Percentiles rank a stretch among this genome's conserved stretches.
phyloP scores from a whole-genome alignment of 2,888 invertebrate genomes.

The Agrochola lota region DNA sequence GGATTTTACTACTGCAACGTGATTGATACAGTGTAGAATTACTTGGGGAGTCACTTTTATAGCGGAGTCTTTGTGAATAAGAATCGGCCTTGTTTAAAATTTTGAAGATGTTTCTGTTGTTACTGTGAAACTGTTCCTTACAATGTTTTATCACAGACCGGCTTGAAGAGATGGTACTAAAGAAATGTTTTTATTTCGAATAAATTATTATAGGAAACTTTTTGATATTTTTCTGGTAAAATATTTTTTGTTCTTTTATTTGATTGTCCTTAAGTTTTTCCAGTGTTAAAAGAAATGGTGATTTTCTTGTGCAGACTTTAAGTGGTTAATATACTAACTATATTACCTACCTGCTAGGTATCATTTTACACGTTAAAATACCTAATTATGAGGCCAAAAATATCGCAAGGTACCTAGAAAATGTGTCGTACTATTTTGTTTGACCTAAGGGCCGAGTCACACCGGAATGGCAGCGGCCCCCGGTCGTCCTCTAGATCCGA shows the following conservation, averaged over 20 bases:
- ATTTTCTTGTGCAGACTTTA: background rate
- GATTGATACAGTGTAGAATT: constrained; percentile 77
- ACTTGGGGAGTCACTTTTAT: constrained; percentile 70
- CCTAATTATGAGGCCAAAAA: background rate
- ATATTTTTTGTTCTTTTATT: constrained; percentile 11
- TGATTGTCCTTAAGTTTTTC: background rate
- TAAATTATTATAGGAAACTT: constrained; percentile 20
- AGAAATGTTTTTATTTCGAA: constrained; percentile 42
- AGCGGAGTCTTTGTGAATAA: constrained; percentile 68
- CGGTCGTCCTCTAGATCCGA: no score
- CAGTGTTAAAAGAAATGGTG: background rate
- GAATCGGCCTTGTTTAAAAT: constrained; percentile 70
- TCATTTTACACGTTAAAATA: background rate
- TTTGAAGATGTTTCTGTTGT: constrained; percentile 61
- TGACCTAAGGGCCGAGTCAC: no score
- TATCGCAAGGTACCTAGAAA: background rate
- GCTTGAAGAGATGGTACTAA: constrained; percentile 26
- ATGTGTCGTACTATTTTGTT: no score
- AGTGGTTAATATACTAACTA: no score
- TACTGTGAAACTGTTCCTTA: constrained; percentile 34
- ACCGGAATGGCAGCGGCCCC: no score
- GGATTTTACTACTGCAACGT: constrained; percentile 78
- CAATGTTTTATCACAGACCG: constrained; percentile 54
- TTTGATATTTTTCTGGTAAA: constrained; percentile 7
- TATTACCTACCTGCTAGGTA: background rate